These are phyloP conservation scores for Drosophila crucigera DNA, from an alignment of 2,888 invertebrate genomes.

Conservation along the genomic window DNA sequence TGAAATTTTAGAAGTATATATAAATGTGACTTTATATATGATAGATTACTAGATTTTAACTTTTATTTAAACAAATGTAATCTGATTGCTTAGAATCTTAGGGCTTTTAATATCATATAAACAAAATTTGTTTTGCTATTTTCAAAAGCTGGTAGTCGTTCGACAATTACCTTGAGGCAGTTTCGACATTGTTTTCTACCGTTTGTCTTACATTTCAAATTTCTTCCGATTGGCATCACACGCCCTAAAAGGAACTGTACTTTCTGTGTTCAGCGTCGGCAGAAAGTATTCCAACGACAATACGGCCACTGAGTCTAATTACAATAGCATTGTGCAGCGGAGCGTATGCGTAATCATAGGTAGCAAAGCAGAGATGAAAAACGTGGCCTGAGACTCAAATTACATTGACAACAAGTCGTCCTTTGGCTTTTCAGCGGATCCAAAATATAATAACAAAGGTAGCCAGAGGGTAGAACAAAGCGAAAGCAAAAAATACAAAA, in stretches of 20 bases:
- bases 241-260: slow-evolving; percentile 21
- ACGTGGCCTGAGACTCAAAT: slow-evolving; percentile 56
- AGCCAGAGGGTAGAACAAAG: slow-evolving; percentile 30
- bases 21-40: neutral
- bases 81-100: neutral
- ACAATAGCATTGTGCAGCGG: slow-evolving; percentile 64
- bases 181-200: slow-evolving; percentile 8
- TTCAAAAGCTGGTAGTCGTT: neutral
- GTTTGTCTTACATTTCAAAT: slow-evolving; percentile 6
- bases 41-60: slow-evolving; percentile 25
- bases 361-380: slow-evolving; percentile 25
- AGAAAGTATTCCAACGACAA: slow-evolving; percentile 48
- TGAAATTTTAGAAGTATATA: slow-evolving; percentile 17
- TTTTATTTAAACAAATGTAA: neutral
- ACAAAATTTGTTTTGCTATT: neutral
- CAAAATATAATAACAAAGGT: slow-evolving; percentile 36
- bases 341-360: slow-evolving; percentile 70
- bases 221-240: slow-evolving; percentile 22
- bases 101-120: neutral
- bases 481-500: slow-evolving; percentile 3
- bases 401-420: slow-evolving; percentile 63
- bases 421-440: slow-evolving; percentile 26
- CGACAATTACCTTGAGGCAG: neutral
- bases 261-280: slow-evolving; percentile 32
- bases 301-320: slow-evolving; percentile 69